Conservation (phyloP, 2,113 vertebrate genomes). For the Pelusios castaneus region DNA sequence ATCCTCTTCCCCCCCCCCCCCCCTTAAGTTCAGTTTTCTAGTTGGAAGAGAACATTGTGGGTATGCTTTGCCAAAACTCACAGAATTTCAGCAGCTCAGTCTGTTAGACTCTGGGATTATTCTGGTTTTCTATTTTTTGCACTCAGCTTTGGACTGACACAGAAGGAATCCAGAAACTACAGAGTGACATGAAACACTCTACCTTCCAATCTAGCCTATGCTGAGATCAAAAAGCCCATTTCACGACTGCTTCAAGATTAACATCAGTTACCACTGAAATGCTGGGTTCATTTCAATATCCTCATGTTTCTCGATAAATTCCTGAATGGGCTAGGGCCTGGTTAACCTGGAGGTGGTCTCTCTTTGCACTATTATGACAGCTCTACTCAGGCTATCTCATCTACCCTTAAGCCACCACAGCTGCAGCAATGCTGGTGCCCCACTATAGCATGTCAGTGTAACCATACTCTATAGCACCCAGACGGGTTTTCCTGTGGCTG, state of each 20-base stretch:
- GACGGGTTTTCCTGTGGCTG: too few relatives aligned
- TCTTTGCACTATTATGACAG: background rate
- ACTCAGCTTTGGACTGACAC: background rate
- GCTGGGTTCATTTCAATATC: background rate
- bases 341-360: background rate
- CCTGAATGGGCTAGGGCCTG: background rate
- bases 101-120: background rate
- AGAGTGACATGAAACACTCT: background rate
- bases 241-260: background rate
- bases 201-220: background rate
- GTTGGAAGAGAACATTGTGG: too few relatives aligned
- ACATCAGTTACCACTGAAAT: background rate
- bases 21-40: too few relatives aligned
- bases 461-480: too few relatives aligned
- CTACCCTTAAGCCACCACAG: too few relatives aligned
- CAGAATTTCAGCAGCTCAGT: background rate
- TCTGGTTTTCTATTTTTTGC: background rate
- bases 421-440: too few relatives aligned
- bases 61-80: too few relatives aligned
- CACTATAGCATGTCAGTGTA: too few relatives aligned
- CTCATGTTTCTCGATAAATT: background rate
- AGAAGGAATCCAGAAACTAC: accelerated
- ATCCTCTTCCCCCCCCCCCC: too few relatives aligned
- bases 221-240: background rate
- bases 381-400: background rate